Conservation (phyloP, 2,797 vertebrate genomes). For the Valencia hispanica region DNA sequence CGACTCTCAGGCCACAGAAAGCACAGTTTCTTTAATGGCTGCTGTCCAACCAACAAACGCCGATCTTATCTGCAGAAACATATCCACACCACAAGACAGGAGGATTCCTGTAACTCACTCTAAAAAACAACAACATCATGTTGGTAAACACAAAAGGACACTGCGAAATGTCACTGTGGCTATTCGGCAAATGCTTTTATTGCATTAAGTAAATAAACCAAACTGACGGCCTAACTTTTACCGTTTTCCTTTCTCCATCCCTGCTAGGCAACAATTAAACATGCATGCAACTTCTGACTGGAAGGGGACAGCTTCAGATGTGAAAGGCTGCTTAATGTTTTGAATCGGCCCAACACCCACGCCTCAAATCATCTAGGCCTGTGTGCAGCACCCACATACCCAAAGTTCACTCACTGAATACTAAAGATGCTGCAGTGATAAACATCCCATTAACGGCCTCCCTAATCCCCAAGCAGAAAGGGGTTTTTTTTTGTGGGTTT, state of each 20-base stretch:
- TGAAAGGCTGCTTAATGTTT: constrained; percentile 68
- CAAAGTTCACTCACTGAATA: constrained; percentile 58
- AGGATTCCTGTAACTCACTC: not conserved
- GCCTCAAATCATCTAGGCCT: constrained; percentile 54
- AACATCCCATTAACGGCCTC: constrained; percentile 47
- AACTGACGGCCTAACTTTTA: not conserved
- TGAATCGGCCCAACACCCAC: constrained; percentile 65
- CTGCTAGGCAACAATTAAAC: constrained; percentile 45
- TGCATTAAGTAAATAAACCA: not conserved
- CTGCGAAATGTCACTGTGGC: not conserved
- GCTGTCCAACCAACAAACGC: not conserved
- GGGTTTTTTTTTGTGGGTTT: too few species aligned
- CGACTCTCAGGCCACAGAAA: not conserved
- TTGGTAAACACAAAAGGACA: not conserved
- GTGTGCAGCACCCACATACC: constrained; percentile 60
- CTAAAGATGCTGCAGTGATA: constrained; percentile 53
- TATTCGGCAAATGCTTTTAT: not conserved
- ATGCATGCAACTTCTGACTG: constrained; percentile 52
- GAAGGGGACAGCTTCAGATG: constrained; percentile 65
- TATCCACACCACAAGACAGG: not conserved
- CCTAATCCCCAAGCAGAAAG: constrained; percentile 18
- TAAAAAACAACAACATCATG: not conserved
- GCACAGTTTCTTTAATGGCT: not conserved
- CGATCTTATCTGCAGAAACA: not conserved
- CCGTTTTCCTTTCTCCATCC: constrained; percentile 3